Evolutionary conservation across 2,888 invertebrate species (phyloP).

Genomic region (Epinotia ramella): DNA sequence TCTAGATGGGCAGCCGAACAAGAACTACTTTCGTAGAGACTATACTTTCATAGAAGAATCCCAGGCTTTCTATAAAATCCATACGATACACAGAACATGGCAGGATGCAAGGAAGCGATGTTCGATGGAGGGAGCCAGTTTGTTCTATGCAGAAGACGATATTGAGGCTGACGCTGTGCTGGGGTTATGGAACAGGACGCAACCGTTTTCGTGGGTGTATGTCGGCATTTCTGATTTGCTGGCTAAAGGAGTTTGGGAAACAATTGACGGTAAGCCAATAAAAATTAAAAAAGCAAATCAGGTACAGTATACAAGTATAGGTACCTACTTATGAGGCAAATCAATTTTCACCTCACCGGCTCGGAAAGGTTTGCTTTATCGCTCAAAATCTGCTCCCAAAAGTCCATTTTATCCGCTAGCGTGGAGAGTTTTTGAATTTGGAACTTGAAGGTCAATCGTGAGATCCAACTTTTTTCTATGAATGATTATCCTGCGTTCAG

Average conservation of each 20-base stretch:
- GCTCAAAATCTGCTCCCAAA: too few relatives aligned
- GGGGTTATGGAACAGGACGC: slow-evolving; percentile 44
- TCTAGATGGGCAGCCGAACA: slow-evolving; percentile 59
- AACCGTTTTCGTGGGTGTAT: slow-evolving; percentile 54
- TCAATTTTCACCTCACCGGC: too few relatives aligned
- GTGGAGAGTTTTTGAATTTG: too few relatives aligned
- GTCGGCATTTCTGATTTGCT: slow-evolving; percentile 64
- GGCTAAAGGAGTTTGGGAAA: slow-evolving; percentile 65
- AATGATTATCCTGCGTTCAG: too few relatives aligned
- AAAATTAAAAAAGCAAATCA: background rate
- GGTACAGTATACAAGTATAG: background rate
- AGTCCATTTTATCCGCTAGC: too few relatives aligned
- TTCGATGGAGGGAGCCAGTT: slow-evolving; percentile 49
- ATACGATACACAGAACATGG: slow-evolving; percentile 49
- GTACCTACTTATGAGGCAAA: too few relatives aligned
- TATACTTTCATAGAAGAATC: slow-evolving; percentile 48
- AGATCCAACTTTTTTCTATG: too few relatives aligned
- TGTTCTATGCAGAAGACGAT: slow-evolving; percentile 49
- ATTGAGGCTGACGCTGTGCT: slow-evolving; percentile 47
- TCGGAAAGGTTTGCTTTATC: too few relatives aligned
- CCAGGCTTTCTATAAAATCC: slow-evolving; percentile 51
- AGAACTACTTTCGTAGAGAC: slow-evolving; percentile 49
- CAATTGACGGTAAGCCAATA: slow-evolving; percentile 58
- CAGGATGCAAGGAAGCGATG: slow-evolving; percentile 48
- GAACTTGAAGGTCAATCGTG: too few relatives aligned